Conservation (phyloP, 2,113 vertebrate genomes). For the Orycteropus afer region DNA sequence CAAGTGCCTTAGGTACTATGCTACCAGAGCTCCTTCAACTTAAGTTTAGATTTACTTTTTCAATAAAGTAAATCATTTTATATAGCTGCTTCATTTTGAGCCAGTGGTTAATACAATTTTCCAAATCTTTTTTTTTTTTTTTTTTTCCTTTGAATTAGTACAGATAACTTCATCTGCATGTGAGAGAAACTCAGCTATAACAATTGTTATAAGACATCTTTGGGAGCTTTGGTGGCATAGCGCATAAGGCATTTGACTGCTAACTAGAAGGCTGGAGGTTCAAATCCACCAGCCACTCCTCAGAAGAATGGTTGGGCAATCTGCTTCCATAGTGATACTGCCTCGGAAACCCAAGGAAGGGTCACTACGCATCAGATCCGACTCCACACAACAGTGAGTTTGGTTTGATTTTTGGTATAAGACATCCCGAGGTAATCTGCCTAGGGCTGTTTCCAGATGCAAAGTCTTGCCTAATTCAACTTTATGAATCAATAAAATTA, state of each 20-base stretch:
- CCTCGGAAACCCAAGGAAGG: too few species aligned
- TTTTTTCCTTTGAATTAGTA: neutral
- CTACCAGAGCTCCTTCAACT: too few species aligned
- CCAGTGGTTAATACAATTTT: neutral
- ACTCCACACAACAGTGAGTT: too few species aligned
- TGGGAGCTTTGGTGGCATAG: too few species aligned
- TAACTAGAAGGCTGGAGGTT: too few species aligned
- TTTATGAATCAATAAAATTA: neutral
- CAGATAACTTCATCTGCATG: neutral
- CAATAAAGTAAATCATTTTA: neutral
- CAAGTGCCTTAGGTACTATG: too few species aligned
- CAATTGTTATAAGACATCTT: neutral
- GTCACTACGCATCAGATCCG: too few species aligned
- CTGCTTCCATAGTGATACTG: too few species aligned
- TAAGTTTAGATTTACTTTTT: constrained; percentile 18
- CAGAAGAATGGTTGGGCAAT: too few species aligned
- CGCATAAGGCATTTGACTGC: too few species aligned
- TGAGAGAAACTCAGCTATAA: neutral
- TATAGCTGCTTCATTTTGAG: neutral
- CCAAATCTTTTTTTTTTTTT: neutral
- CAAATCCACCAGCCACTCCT: too few species aligned
- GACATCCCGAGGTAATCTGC: neutral
- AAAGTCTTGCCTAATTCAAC: neutral
- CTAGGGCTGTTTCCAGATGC: neutral
- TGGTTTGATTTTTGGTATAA: too few species aligned